Evolutionary conservation across 2,888 invertebrate genomes (phyloP).

Genomic region (Allolobophora icterica): DNA sequence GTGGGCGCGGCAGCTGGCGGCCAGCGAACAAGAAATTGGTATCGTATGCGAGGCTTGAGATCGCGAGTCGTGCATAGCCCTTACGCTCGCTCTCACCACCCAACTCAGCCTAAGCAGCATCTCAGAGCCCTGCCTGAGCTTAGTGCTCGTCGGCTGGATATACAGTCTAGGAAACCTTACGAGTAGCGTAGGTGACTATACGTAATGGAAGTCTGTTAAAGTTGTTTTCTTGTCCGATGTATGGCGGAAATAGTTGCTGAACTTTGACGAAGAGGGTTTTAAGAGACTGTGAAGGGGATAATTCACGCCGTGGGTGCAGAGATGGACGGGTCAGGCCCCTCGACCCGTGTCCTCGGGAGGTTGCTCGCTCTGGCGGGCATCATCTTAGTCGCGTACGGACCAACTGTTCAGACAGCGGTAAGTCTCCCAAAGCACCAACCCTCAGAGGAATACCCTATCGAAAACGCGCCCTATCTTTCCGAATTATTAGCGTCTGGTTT

Average conservation of each 20-base stretch:
- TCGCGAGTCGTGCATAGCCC: not conserved
- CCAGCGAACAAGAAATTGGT: conserved; percentile 1
- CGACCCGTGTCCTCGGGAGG: not conserved
- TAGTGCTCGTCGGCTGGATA: not conserved
- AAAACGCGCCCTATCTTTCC: not conserved
- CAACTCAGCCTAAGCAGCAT: not conserved
- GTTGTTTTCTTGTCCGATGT: not conserved
- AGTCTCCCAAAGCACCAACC: not conserved
- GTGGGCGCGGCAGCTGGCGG: not conserved
- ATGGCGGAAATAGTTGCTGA: conserved; percentile 22
- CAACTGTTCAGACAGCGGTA: conserved; percentile 20
- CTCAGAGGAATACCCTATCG: not conserved
- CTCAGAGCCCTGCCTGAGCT: not conserved
- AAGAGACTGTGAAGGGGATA: not conserved
- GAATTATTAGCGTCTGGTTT: not conserved
- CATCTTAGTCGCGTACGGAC: not conserved
- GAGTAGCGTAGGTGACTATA: not conserved
- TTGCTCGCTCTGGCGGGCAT: not conserved
- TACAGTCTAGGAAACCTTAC: not conserved
- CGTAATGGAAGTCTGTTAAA: not conserved
- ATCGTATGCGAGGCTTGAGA: not conserved
- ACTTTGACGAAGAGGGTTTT: not conserved
- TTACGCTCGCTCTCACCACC: not conserved
- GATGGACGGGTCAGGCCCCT: conserved; percentile 9
- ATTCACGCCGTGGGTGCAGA: not conserved